Conservation (phyloP, 2,888 invertebrate species). For the Proisotoma minuta region DNA sequence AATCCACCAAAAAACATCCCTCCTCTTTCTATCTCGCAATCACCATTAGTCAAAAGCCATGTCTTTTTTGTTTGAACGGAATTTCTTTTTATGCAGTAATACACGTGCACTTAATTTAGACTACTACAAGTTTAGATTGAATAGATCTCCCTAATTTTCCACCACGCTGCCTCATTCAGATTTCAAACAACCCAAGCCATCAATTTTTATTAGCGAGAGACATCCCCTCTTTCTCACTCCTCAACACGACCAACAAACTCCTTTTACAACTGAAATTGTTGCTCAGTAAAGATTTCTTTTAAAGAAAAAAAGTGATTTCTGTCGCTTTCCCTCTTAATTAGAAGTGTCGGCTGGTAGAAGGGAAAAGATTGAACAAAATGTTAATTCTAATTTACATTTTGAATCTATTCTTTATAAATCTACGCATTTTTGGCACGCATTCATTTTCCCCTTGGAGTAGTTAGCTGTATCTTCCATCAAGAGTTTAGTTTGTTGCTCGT, state of each 20-base stretch:
- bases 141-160: constrained; percentile 3
- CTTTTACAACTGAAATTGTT: not conserved
- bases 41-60: no score
- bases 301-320: not conserved
- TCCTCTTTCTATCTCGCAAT: no score
- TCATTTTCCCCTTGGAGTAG: no score
- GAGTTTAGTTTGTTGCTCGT: no score
- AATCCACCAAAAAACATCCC: no score
- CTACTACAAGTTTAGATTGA: no score
- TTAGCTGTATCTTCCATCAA: no score
- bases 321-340: not conserved
- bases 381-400: not conserved
- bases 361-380: not conserved
- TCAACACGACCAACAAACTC: not conserved
- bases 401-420: no score
- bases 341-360: not conserved
- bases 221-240: not conserved
- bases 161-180: not conserved
- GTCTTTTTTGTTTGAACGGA: no score
- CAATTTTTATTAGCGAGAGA: constrained; percentile 12
- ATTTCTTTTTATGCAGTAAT: no score
- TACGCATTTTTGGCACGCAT: no score
- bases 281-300: not conserved
- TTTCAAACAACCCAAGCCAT: constrained; percentile 2
- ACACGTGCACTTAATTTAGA: no score